phyloP scores from a whole-genome alignment of 2,888 invertebrate genomes.

The Apotomis turbidana region DNA sequence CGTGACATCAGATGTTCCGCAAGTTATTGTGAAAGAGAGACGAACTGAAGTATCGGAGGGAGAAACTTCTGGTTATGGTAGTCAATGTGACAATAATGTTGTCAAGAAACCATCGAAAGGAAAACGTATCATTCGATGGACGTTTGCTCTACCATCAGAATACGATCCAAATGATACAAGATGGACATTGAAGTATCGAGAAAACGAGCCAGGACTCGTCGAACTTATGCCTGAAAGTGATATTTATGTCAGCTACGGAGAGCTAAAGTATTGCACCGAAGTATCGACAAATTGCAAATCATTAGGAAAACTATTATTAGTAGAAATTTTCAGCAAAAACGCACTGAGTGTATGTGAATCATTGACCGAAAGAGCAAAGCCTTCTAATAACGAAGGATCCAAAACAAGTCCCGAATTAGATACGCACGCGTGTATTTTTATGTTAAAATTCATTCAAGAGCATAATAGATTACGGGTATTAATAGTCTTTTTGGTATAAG shows the following conservation, averaged over 20 bases:
- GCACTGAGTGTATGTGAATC: conserved; percentile 41
- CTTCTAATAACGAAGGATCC: background rate
- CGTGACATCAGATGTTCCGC: conserved; percentile 16
- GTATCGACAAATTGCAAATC: conserved; percentile 38
- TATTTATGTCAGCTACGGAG: conserved; percentile 8
- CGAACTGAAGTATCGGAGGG: conserved; percentile 7
- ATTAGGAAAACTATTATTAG: conserved; percentile 39
- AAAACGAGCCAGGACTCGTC: conserved; percentile 17
- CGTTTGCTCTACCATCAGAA: conserved; percentile 21
- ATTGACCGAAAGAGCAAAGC: conserved; percentile 34
- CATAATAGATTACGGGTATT: too few relatives aligned
- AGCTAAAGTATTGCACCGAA: conserved; percentile 29
- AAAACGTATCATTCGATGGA: conserved; percentile 11
- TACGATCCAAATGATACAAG: conserved; percentile 24
- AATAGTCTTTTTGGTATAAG: too few relatives aligned
- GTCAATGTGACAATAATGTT: conserved; percentile 18
- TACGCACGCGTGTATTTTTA: conserved; percentile 30
- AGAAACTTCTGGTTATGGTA: conserved; percentile 7
- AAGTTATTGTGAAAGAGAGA: conserved; percentile 20
- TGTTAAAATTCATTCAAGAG: conserved; percentile 5
- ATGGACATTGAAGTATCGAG: conserved; percentile 22
- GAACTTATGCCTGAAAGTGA: conserved; percentile 40
- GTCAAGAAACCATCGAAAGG: conserved; percentile 13
- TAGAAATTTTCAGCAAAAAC: conserved; percentile 35
- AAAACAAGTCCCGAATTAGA: conserved; percentile 37